Evolutionary conservation across 2,888 invertebrate genomes (phyloP).

Genomic region (Hypena proboscidalis): DNA sequence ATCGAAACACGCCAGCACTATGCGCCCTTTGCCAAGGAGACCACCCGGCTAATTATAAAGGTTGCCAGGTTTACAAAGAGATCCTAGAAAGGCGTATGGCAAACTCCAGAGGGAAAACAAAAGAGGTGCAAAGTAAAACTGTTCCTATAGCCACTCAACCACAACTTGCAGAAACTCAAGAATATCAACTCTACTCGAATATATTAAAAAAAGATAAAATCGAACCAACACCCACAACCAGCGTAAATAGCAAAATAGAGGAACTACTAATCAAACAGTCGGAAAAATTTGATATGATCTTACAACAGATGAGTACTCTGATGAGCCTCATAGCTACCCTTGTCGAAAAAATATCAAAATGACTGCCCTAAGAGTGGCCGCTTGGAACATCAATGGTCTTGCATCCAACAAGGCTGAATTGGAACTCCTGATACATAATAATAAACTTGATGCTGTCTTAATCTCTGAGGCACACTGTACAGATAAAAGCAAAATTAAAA

Average conservation of each 20-base stretch:
- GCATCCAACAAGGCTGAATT: too few species aligned
- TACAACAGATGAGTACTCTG: too few species aligned
- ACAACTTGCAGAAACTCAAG: not conserved
- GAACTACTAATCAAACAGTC: conserved; percentile 20
- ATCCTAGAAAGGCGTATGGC: conserved; percentile 12
- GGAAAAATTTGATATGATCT: conserved; percentile 27
- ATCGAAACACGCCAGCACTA: conserved; percentile 22
- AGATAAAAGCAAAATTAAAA: conserved; percentile 4
- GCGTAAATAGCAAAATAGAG: conserved; percentile 8
- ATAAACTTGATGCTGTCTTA: conserved; percentile 26
- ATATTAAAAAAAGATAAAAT: not conserved
- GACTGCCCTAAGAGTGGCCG: too few species aligned
- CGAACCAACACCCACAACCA: not conserved
- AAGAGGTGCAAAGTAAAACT: not conserved
- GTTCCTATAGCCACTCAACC: not conserved
- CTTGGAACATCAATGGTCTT: too few species aligned
- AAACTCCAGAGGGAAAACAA: too few species aligned
- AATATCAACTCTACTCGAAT: not conserved
- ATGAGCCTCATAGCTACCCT: too few species aligned
- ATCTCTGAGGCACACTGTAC: conserved; percentile 30
- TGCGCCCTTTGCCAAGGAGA: conserved; percentile 26
- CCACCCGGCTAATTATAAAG: too few species aligned
- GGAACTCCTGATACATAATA: conserved; percentile 4
- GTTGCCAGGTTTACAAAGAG: too few species aligned
- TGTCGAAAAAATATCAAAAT: too few species aligned